Evolutionary conservation across 2,888 invertebrate genomes (phyloP).

Genomic region (Ormyrus nitidulus): DNA sequence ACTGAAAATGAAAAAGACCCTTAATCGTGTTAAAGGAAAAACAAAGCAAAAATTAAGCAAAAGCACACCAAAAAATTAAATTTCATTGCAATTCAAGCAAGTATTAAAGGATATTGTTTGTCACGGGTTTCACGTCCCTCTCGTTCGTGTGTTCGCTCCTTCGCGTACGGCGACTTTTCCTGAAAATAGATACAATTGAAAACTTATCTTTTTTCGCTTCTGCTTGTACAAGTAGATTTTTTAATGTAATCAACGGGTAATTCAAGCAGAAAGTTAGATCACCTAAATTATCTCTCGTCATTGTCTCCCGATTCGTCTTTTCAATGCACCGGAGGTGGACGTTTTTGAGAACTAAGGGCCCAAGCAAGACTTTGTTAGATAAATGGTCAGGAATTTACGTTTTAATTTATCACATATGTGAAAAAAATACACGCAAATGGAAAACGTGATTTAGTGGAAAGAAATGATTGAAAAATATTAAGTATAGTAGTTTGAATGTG

Average conservation of each 20-base stretch:
- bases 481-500: constrained; percentile 1
- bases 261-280: constrained; percentile 63
- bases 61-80: constrained; percentile 12
- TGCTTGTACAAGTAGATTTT: constrained; percentile 21
- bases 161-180: constrained; percentile 87
- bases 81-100: constrained; percentile 4
- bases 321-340: constrained; percentile 69
- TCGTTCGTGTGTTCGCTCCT: constrained; percentile 85
- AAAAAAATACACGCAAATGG: constrained; percentile 20
- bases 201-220: constrained; percentile 14
- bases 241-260: constrained; percentile 60
- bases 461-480: not conserved
- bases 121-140: constrained; percentile 85
- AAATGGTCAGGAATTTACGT: constrained; percentile 42
- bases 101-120: constrained; percentile 88
- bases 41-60: not conserved
- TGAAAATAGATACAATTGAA: constrained; percentile 74
- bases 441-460: constrained; percentile 8
- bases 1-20: not conserved
- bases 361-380: constrained; percentile 64
- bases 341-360: constrained; percentile 69
- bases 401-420: constrained; percentile 14
- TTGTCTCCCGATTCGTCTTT: constrained; percentile 69
- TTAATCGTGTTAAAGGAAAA: constrained; percentile 21
- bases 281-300: constrained; percentile 66